phyloP scores from a whole-genome alignment of 2,888 invertebrate species.

The Eilema sororculum region DNA sequence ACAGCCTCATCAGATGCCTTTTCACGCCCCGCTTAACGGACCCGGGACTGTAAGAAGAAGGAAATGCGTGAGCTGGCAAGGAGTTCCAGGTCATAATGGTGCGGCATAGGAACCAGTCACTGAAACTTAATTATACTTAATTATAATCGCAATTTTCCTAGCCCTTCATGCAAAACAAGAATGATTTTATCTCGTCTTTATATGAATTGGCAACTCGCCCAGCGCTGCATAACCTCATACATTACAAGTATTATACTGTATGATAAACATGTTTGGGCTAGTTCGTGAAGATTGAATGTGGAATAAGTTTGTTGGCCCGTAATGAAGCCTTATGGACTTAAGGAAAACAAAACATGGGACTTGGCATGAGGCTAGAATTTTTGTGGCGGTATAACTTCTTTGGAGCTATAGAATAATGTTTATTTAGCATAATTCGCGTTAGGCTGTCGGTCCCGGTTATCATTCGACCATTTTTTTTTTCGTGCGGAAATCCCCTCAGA shows the following conservation, averaged over 20 bases:
- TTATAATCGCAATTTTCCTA: conserved; percentile 24
- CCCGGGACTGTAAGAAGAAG: too few relatives aligned
- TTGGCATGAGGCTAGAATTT: background rate
- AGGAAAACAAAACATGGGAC: background rate
- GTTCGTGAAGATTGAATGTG: conserved; percentile 33
- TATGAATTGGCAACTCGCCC: conserved; percentile 60
- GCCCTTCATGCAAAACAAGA: conserved; percentile 54
- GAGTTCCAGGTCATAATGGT: too few relatives aligned
- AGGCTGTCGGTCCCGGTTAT: too few relatives aligned
- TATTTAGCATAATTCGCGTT: too few relatives aligned
- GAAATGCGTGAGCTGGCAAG: too few relatives aligned
- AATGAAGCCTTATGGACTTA: conserved; percentile 8
- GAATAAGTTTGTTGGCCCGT: conserved; percentile 12
- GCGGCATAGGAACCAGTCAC: too few relatives aligned
- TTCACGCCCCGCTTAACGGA: too few relatives aligned
- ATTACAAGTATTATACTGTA: conserved; percentile 34
- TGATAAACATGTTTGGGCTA: conserved; percentile 35
- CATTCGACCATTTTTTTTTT: too few relatives aligned
- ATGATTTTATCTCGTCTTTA: conserved; percentile 59
- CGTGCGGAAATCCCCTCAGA: too few relatives aligned
- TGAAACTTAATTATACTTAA: too few relatives aligned
- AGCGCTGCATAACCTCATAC: conserved; percentile 29
- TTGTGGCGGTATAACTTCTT: background rate
- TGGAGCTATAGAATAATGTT: background rate
- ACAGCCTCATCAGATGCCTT: too few relatives aligned